Evolutionary conservation across 1,140 invertebrate genomes (phyloP).

Genomic region (Mizuhopecten yessoensis): DNA sequence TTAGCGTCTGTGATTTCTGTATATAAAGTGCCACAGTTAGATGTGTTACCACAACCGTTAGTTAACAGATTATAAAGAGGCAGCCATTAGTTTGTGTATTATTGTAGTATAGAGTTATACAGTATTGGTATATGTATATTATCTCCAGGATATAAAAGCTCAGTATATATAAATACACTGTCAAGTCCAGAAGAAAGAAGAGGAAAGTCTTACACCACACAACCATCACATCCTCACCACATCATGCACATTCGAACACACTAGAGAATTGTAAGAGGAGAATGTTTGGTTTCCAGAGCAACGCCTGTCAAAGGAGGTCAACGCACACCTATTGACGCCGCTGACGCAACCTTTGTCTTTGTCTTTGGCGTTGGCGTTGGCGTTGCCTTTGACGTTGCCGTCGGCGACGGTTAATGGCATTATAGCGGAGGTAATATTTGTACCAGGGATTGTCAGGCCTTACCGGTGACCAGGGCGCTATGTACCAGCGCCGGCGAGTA

Average conservation of each 20-base stretch:
- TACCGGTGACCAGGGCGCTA: slow-evolving; percentile 86
- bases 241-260: not conserved
- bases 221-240: not conserved
- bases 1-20: not conserved
- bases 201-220: not conserved
- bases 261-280: not conserved
- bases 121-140: not conserved
- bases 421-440: slow-evolving; percentile 38
- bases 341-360: slow-evolving; percentile 7
- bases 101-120: not conserved
- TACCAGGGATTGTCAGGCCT: slow-evolving; percentile 60
- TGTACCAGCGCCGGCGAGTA: slow-evolving; percentile 85
- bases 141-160: not conserved
- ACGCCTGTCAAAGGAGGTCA: not conserved
- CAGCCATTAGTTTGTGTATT: not conserved
- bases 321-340: not conserved
- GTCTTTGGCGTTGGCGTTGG: not conserved
- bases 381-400: not conserved
- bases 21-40: slow-evolving; percentile 22
- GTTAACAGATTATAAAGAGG: not conserved
- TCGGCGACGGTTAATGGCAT: not conserved
- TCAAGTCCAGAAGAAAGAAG: not conserved
- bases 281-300: not conserved
- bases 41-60: slow-evolving; percentile 22
- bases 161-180: not conserved